Conservation (phyloP, 2,113 vertebrate genomes). For the Columbina picui region DNA sequence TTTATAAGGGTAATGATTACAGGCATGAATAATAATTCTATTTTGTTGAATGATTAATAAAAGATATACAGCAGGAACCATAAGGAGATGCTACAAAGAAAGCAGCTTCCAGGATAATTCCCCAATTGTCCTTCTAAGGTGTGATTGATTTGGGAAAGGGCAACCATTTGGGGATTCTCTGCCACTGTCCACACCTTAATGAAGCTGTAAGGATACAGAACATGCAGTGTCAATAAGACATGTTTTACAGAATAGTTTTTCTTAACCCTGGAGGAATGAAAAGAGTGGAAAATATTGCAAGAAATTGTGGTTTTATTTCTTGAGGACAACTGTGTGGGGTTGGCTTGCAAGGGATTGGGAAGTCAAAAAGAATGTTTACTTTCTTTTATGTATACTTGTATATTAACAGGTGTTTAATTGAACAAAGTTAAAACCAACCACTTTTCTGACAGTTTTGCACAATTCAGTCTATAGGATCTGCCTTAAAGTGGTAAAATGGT, state of each 20-base stretch:
- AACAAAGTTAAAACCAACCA: neutral
- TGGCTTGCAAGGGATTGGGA: neutral
- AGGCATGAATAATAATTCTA: neutral
- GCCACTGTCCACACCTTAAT: neutral
- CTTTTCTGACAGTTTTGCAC: neutral
- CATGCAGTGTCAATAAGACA: neutral
- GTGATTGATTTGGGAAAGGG: neutral
- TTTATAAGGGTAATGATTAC: neutral
- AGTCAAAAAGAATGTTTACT: neutral
- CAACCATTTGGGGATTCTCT: neutral
- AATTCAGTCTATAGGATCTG: neutral
- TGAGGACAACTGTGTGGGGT: neutral
- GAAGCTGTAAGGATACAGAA: neutral
- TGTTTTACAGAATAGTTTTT: neutral
- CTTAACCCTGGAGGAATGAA: neutral
- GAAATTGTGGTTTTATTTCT: neutral
- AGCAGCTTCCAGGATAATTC: neutral
- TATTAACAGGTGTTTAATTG: neutral
- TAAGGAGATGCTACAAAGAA: neutral
- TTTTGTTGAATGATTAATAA: neutral
- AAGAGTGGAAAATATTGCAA: neutral
- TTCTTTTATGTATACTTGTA: neutral
- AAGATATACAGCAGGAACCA: neutral
- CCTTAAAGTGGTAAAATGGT: neutral
- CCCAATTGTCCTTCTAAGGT: neutral